These are phyloP conservation scores for Polyommatus iphigenia DNA, from an alignment of 2,888 invertebrate species.

Conservation along the genomic window DNA sequence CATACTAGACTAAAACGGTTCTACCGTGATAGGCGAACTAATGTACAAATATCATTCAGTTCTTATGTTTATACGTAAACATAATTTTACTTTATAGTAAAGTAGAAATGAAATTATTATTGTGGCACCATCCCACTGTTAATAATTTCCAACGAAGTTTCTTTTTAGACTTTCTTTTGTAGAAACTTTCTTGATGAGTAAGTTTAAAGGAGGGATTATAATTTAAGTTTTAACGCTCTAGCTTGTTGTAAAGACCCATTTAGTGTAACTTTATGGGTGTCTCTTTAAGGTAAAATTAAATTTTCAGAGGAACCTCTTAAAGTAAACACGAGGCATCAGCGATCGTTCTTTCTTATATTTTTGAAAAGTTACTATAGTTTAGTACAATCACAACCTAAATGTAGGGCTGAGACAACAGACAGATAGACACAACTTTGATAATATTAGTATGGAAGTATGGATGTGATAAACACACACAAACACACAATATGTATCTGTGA, in stretches of 20 bases:
- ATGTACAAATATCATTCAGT: too few species aligned
- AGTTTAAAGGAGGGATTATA: constrained; percentile 19
- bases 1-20: too few species aligned
- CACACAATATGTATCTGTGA: too few species aligned
- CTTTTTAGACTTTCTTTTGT: constrained; percentile 10
- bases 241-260: constrained; percentile 14
- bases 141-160: neutral
- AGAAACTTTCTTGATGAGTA: neutral
- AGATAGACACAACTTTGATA: too few species aligned
- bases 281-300: constrained; percentile 1
- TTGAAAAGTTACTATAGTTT: neutral
- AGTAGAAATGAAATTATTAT: neutral
- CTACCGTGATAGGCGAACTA: too few species aligned
- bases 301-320: neutral
- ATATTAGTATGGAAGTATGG: too few species aligned
- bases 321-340: neutral
- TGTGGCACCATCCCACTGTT: neutral
- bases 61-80: too few species aligned
- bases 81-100: too few species aligned
- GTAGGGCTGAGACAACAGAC: too few species aligned
- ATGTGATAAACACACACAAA: too few species aligned
- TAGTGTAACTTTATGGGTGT: constrained; percentile 9
- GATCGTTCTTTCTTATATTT: neutral
- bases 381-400: too few species aligned
- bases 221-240: constrained; percentile 18